These are phyloP conservation scores for Eumerus sabulonum DNA, from an alignment of 2,888 invertebrate genomes.

Conservation along the genomic window DNA sequence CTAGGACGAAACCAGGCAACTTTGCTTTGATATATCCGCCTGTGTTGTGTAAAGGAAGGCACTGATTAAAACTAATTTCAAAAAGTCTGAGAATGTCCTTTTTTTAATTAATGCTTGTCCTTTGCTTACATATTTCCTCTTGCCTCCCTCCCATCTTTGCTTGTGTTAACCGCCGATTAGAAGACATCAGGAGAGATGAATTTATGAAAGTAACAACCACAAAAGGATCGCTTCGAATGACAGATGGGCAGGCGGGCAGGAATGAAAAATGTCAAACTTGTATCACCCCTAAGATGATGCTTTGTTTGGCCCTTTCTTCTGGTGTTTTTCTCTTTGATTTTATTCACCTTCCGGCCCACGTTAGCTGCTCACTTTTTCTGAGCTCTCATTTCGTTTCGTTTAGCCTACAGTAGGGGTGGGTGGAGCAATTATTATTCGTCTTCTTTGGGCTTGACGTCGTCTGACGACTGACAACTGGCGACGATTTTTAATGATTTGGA, in stretches of 20 bases:
- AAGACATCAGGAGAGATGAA: constrained; percentile 26
- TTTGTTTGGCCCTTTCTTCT: constrained; percentile 5
- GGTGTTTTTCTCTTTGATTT: not conserved
- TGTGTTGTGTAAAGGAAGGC: too few relatives aligned
- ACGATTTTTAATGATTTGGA: constrained; percentile 48
- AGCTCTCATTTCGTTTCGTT: not conserved
- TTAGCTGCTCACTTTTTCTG: not conserved
- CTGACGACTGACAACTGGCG: constrained; percentile 9
- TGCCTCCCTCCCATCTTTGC: not conserved
- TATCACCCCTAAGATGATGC: constrained; percentile 9
- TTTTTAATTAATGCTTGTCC: constrained; percentile 41
- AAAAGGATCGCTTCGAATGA: constrained; percentile 40
- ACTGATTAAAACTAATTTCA: constrained; percentile 44
- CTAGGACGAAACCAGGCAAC: too few relatives aligned
- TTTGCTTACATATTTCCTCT: not conserved
- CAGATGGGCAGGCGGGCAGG: not conserved
- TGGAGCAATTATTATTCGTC: constrained; percentile 44
- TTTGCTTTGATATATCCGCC: too few relatives aligned
- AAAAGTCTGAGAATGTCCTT: constrained; percentile 43
- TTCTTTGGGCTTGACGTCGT: constrained; percentile 12
- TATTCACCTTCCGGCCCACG: too few relatives aligned
- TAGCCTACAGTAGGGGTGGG: constrained; percentile 11
- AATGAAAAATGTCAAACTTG: constrained; percentile 44
- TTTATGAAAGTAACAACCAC: constrained; percentile 31
- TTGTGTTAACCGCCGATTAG: constrained; percentile 39